A percentile compares a stretch with the other conserved stretches of the same genome.
Conservation (phyloP, 2,888 invertebrate species). For the Octodonta nipae region DNA sequence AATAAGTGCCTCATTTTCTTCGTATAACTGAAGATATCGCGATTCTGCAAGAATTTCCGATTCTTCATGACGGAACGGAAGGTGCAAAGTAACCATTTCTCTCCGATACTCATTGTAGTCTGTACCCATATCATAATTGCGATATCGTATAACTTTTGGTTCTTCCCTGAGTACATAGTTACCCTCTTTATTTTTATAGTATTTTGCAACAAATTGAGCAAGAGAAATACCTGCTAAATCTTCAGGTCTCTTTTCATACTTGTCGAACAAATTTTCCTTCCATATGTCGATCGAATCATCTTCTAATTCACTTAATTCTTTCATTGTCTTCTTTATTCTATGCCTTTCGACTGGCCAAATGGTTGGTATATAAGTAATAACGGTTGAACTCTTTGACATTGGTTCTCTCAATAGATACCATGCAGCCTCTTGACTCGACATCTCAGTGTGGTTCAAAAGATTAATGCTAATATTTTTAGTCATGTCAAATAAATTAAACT, state of each 20-base stretch:
- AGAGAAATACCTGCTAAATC: slow-evolving; percentile 25
- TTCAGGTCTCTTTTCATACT: slow-evolving; percentile 31
- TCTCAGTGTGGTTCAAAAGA: slow-evolving; percentile 26
- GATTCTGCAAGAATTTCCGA: slow-evolving; percentile 26
- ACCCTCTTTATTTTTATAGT: slow-evolving; percentile 9
- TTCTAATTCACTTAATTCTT: slow-evolving; percentile 24
- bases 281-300: slow-evolving; percentile 31
- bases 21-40: slow-evolving; percentile 24
- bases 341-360: slow-evolving; percentile 31
- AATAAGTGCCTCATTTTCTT: slow-evolving; percentile 23
- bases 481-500: slow-evolving; percentile 19
- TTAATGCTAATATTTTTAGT: slow-evolving; percentile 15
- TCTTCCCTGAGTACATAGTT: slow-evolving; percentile 13
- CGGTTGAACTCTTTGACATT: slow-evolving; percentile 28
- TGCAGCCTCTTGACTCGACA: slow-evolving; percentile 33
- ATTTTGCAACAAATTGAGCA: slow-evolving; percentile 30
- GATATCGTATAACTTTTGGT: slow-evolving; percentile 26
- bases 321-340: slow-evolving; percentile 23
- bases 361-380: slow-evolving; percentile 28
- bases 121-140: slow-evolving; percentile 26
- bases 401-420: slow-evolving; percentile 34
- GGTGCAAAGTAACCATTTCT: slow-evolving; percentile 25
- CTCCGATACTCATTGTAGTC: slow-evolving; percentile 25
- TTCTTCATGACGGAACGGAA: slow-evolving; percentile 30
- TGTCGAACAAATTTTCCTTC: slow-evolving; percentile 32